These are phyloP conservation scores for Acanthurus lineatus DNA, from an alignment of 2,797 vertebrate species.

Conservation along the genomic window DNA sequence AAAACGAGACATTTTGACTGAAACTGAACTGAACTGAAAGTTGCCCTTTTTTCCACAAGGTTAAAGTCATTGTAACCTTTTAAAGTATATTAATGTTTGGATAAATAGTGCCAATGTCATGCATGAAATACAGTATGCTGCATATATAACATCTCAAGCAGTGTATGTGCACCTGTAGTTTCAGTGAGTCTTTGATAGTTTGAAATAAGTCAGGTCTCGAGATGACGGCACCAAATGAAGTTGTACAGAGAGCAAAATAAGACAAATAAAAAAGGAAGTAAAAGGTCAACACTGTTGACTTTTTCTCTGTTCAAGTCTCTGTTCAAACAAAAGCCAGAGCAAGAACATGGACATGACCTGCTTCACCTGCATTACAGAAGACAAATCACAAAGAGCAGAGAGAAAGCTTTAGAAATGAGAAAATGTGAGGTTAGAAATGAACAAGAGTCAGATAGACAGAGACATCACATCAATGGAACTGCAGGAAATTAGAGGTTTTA, in stretches of 20 bases:
- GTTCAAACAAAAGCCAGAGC: conserved; percentile 23
- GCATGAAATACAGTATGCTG: not conserved
- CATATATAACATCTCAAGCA: conserved; percentile 5
- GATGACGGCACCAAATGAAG: not conserved
- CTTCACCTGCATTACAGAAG: not conserved
- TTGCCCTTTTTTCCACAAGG: not conserved
- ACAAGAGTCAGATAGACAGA: conserved; percentile 10
- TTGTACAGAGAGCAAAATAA: not conserved
- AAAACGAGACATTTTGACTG: conserved; percentile 21
- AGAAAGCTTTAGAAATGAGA: conserved; percentile 3
- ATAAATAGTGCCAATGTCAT: not conserved
- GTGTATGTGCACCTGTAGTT: conserved; percentile 1
- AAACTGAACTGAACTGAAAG: conserved; percentile 4
- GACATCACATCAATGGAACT: conserved; percentile 1
- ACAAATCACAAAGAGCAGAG: not conserved
- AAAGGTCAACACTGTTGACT: conserved; percentile 16
- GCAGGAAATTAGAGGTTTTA: conserved; percentile 27
- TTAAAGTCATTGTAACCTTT: conserved; percentile 33
- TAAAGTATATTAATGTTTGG: conserved; percentile 6
- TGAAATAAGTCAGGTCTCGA: not conserved
- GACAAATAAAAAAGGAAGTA: not conserved
- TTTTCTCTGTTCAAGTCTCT: conserved; percentile 1
- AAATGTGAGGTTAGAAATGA: conserved; percentile 14
- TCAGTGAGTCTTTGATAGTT: not conserved
- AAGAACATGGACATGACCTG: conserved; percentile 3